These are phyloP conservation scores for Drosophila neotestacea DNA, from an alignment of 2,888 invertebrate genomes.

Conservation along the genomic window DNA sequence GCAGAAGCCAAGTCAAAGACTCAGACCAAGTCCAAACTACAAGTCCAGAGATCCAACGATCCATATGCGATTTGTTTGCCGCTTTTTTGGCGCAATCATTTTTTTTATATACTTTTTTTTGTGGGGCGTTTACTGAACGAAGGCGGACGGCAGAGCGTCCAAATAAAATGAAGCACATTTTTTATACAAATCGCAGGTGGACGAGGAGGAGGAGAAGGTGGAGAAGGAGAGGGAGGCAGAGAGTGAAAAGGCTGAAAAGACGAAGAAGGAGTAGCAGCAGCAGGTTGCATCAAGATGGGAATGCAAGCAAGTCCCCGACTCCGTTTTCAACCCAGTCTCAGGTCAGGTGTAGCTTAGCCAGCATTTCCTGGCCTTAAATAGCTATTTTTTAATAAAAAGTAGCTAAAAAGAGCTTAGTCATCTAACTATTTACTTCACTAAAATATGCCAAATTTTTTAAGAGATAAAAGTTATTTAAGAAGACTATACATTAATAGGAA, in stretches of 20 bases:
- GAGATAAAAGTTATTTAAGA: no score
- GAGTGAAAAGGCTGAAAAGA: not conserved
- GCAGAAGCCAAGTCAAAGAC: slow-evolving; percentile 27
- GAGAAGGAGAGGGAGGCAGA: not conserved
- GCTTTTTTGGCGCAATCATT: slow-evolving; percentile 56
- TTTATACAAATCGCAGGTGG: slow-evolving; percentile 67
- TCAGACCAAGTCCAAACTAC: not conserved
- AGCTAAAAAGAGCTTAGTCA: no score
- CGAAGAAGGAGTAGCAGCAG: slow-evolving; percentile 19
- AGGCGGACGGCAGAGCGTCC: slow-evolving; percentile 78
- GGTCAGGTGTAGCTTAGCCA: slow-evolving; percentile 19
- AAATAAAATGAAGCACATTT: slow-evolving; percentile 84
- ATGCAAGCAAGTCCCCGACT: slow-evolving; percentile 40
- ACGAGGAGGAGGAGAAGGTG: not conserved
- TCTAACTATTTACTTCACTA: no score
- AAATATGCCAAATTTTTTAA: no score
- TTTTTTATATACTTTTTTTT: slow-evolving; percentile 14
- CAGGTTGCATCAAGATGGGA: slow-evolving; percentile 75
- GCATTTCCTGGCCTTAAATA: no score
- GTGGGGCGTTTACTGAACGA: slow-evolving; percentile 82
- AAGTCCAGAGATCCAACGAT: slow-evolving; percentile 48
- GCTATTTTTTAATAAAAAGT: no score
- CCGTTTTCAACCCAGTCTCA: slow-evolving; percentile 1
- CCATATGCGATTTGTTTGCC: slow-evolving; percentile 81
- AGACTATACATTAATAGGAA: no score